Evolutionary conservation across 2,797 vertebrate genomes (phyloP).

Genomic region (Melopsittacus undulatus): DNA sequence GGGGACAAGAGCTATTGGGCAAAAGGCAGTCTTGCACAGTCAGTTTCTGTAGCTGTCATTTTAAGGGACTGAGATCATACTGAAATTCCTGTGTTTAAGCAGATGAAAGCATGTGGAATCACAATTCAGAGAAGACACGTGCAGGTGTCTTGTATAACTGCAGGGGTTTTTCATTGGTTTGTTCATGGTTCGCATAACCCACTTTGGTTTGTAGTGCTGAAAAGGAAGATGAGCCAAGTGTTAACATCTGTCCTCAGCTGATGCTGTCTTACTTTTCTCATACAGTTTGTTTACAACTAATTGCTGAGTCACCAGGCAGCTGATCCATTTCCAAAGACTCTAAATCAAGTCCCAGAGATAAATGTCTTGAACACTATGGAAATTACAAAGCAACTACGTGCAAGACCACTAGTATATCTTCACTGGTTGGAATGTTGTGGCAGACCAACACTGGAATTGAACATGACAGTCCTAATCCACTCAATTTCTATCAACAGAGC

Average conservation of each 20-base stretch:
- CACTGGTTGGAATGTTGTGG: neutral
- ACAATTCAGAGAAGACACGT: neutral
- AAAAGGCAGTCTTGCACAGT: neutral
- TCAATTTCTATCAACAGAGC: neutral
- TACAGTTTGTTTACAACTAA: constrained; percentile 62
- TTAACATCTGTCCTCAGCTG: constrained; percentile 21
- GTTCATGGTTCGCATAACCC: neutral
- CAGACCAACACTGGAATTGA: neutral
- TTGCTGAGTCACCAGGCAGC: constrained; percentile 63
- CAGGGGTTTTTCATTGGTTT: neutral
- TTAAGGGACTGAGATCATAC: neutral
- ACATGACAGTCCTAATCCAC: neutral
- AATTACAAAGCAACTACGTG: neutral
- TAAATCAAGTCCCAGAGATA: neutral
- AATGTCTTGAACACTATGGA: neutral
- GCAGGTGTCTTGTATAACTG: neutral
- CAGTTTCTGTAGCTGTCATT: neutral
- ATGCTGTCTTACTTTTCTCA: constrained; percentile 10
- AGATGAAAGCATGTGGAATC: neutral
- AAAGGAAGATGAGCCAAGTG: neutral
- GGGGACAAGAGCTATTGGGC: neutral
- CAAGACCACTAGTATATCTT: neutral
- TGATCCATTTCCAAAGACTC: constrained; percentile 25
- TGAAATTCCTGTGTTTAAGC: neutral
- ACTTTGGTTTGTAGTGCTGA: neutral